Evolutionary conservation across 1,140 invertebrate genomes (phyloP).

Genomic region (Gonioctena quinquepunctata): DNA sequence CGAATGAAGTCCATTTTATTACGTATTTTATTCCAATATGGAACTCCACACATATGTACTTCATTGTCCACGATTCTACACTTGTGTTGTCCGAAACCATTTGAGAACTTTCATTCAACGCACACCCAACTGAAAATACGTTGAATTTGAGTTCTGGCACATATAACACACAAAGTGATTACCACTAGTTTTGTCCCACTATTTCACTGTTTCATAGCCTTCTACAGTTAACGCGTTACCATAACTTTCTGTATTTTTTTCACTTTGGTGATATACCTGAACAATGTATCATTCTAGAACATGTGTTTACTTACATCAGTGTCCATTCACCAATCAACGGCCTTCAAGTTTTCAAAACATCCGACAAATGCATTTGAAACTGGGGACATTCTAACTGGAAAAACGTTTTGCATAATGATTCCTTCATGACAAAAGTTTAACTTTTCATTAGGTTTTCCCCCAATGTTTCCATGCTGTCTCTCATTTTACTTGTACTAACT

Average conservation of each 20-base stretch:
- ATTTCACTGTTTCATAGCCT: too few species aligned
- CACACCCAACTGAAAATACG: too few species aligned
- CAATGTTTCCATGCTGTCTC: too few species aligned
- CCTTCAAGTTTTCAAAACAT: not conserved
- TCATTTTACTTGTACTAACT: too few species aligned
- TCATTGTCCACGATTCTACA: constrained; percentile 29
- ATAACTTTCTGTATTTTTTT: too few species aligned
- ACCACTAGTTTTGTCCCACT: not conserved
- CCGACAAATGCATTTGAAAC: not conserved
- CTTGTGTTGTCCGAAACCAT: constrained; percentile 44
- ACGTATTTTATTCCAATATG: too few species aligned
- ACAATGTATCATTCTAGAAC: not conserved
- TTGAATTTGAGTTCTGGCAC: too few species aligned
- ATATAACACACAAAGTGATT: too few species aligned
- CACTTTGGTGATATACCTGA: not conserved
- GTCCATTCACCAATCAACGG: constrained; percentile 2
- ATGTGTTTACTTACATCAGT: not conserved
- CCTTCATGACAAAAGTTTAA: not conserved
- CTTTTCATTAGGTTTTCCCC: too few species aligned
- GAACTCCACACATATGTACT: constrained; percentile 39
- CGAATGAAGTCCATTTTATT: too few species aligned
- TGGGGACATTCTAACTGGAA: not conserved
- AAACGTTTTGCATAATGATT: not conserved
- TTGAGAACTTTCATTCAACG: constrained; percentile 45
- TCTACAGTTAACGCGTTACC: not conserved